Evolutionary conservation across 2,888 invertebrate genomes (phyloP), one percentile per base, ranked within the genome.

Genomic region (Eristalinus aeneus): DNA sequence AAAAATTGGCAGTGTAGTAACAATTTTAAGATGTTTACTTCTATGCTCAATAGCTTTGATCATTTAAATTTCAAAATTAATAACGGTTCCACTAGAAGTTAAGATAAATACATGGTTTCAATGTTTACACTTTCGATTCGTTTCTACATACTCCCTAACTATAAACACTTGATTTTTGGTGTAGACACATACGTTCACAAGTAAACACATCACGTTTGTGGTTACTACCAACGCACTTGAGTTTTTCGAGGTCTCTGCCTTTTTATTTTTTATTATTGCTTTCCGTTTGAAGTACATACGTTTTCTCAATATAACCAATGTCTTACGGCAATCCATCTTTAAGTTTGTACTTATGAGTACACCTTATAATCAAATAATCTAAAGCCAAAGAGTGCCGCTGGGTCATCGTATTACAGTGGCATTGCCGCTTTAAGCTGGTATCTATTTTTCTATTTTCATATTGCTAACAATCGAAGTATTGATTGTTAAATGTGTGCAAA

Each of bases 391-490:
- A 69, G 58, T 69, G 64, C 10, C 53, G 67, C 31, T 39, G 11
- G 61, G 16, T 79, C 67, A 61, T 67, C 72, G 72, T 12, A 31
- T 67, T 73, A 36, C 67, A 79, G 61, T 61, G 65, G n/a, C 78
- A 79, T 79, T 72, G 79, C 65, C 54, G 58, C 46, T n/a, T 46
- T 16, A 20, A 46, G 46, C 46, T 16, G 46, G 1, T 16, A 8
- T 8, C 8, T 16, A 46, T 46, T 1, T n/a, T 46, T 46, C 16
- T 16, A 46, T 16, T 16, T n/a, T 16, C 6, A 46, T 46, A 46
- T 46, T 46, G 16, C 16, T 46, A 46, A 46, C n/a, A n/a, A n/a
- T n/a, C n/a, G n/a, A n/a, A n/a, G n/a, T n/a, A n/a, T n/a, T n/a
- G n/a, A n/a, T n/a, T n/a, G n/a, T n/a, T n/a, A n/a, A n/a, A n/a